A percentile compares a stretch with the other conserved stretches of the same genome.
Evolutionary conservation across 2,888 invertebrate genomes (phyloP).

Genomic region (Caenorhabditis zanzibari): DNA sequence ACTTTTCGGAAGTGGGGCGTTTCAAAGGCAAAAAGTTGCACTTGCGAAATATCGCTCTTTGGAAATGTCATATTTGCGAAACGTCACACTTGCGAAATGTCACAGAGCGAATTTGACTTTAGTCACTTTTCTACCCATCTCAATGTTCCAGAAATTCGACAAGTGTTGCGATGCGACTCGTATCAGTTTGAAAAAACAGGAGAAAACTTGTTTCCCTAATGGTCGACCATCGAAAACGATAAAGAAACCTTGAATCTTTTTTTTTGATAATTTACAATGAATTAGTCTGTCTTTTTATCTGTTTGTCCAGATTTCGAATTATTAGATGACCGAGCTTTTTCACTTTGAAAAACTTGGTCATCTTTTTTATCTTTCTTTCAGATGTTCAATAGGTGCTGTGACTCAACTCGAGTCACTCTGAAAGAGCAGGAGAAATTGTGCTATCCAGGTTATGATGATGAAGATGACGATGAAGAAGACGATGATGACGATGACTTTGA

Average conservation of each 20-base stretch:
- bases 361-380: too few relatives aligned
- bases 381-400: neutral
- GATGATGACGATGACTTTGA: neutral
- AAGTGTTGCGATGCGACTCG: constrained; percentile 10
- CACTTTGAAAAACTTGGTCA: neutral
- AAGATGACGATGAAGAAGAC: neutral
- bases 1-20: too few relatives aligned
- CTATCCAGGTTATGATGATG: neutral
- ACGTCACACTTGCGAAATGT: too few relatives aligned
- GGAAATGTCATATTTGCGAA: too few relatives aligned
- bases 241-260: too few relatives aligned
- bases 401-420: neutral
- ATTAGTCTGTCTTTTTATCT: too few relatives aligned
- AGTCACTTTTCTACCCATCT: neutral
- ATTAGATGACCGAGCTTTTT: neutral
- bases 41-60: too few relatives aligned
- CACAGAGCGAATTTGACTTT: neutral
- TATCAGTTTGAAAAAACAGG: neutral
- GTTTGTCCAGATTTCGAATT: neutral
- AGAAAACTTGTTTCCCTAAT: neutral
- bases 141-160: constrained; percentile 22
- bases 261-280: too few relatives aligned
- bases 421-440: neutral
- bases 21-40: too few relatives aligned
- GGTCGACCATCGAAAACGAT: neutral